Percentiles rank a stretch among this genome's conserved stretches.
phyloP scores from a whole-genome alignment of 2,797 vertebrate species.

The Myotis pilosus region DNA sequence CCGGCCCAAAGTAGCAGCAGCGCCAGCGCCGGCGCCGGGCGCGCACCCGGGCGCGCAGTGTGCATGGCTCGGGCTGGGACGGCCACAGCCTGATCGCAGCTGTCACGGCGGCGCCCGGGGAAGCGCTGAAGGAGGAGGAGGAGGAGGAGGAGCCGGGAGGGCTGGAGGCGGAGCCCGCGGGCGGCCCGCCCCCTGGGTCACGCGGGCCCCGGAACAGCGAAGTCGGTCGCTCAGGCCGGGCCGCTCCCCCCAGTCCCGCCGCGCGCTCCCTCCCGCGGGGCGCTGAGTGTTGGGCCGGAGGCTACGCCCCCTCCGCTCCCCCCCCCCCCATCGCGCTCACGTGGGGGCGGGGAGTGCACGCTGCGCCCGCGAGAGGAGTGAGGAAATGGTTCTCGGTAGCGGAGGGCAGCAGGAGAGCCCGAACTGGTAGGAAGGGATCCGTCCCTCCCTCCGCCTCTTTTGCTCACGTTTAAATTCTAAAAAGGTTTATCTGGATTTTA shows the following conservation, averaged over 20 bases:
- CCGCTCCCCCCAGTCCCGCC: neutral
- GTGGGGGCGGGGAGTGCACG: no score
- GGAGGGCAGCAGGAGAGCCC: neutral
- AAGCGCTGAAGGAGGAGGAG: neutral
- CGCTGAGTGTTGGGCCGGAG: accelerated
- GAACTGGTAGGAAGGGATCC: neutral
- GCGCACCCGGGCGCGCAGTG: accelerated
- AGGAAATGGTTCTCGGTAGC: neutral
- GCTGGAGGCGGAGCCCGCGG: neutral
- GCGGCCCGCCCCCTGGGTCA: accelerated
- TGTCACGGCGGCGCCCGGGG: neutral
- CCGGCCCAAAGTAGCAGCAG: constrained; percentile 7
- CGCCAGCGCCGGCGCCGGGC: neutral
- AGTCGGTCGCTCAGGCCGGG: accelerated
- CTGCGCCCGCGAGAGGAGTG: neutral
- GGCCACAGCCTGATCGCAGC: no score
- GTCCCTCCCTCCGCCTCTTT: neutral
- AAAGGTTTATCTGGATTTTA: neutral
- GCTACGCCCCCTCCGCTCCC: no score
- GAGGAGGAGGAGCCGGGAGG: neutral
- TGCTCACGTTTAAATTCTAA: neutral
- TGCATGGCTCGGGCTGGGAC: accelerated
- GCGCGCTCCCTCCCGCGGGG: accelerated
- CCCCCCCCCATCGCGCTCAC: neutral
- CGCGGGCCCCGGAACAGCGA: accelerated